These are phyloP conservation scores for Ericerus pela DNA, from an alignment of 1,140 invertebrate genomes.

Conservation along the genomic window DNA sequence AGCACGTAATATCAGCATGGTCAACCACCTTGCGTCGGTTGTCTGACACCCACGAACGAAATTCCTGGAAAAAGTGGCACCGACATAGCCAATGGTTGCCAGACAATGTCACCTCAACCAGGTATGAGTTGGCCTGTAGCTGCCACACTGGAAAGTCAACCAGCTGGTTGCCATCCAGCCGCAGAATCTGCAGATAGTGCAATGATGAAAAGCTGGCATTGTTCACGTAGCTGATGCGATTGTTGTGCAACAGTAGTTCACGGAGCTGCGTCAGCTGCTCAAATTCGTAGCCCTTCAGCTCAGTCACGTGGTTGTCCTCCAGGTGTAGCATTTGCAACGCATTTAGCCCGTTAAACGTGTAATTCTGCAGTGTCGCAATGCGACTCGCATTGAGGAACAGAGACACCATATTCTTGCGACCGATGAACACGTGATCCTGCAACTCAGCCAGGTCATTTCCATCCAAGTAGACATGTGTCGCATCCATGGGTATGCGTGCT, in stretches of 20 bases:
- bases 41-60: conserved; percentile 67
- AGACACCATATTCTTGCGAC: conserved; percentile 71
- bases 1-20: conserved; percentile 59
- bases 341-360: conserved; percentile 77
- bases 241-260: conserved; percentile 77
- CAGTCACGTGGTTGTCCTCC: conserved; percentile 63
- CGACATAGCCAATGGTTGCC: conserved; percentile 79
- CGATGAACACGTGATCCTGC: conserved; percentile 79
- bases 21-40: conserved; percentile 65
- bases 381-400: conserved; percentile 73
- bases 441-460: conserved; percentile 72
- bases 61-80: conserved; percentile 72
- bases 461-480: conserved; percentile 79
- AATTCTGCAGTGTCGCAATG: conserved; percentile 74
- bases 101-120: conserved; percentile 55
- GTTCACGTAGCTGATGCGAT: conserved; percentile 57
- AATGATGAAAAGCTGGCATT: conserved; percentile 66
- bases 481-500: conserved; percentile 78
- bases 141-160: conserved; percentile 71
- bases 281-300: conserved; percentile 77
- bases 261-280: conserved; percentile 62
- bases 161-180: conserved; percentile 70
- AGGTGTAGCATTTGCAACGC: conserved; percentile 67
- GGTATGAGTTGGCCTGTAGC: conserved; percentile 49
- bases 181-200: conserved; percentile 59